phyloP scores from a whole-genome alignment of 2,888 invertebrate species.

The Idaea straminata region DNA sequence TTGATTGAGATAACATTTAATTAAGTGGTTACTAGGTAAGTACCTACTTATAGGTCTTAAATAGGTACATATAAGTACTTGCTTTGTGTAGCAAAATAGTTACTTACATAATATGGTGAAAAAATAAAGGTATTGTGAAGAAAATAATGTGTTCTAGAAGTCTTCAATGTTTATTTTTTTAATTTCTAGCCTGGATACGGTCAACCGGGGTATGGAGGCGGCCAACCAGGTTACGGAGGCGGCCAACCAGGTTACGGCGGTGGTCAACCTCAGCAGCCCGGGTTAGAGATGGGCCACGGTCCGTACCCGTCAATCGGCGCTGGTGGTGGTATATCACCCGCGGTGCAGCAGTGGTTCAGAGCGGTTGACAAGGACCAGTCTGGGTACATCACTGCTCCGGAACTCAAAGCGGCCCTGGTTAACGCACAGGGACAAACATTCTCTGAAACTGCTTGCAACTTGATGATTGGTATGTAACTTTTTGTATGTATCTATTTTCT shows the following conservation, averaged over 20 bases:
- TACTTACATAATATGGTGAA: too few relatives aligned
- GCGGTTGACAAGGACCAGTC: conserved; percentile 92
- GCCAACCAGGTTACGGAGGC: conserved; percentile 32
- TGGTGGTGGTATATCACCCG: conserved; percentile 82
- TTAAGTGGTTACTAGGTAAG: too few relatives aligned
- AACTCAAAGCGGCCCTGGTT: conserved; percentile 89
- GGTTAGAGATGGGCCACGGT: conserved; percentile 71
- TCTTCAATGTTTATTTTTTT: background rate
- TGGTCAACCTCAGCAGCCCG: conserved; percentile 34
- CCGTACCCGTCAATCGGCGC: conserved; percentile 73
- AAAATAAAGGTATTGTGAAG: too few relatives aligned
- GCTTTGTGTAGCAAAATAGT: too few relatives aligned
- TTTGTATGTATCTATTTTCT: background rate
- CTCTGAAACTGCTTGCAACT: conserved; percentile 89
- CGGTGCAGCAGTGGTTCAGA: conserved; percentile 90
- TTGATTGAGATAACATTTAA: too few relatives aligned
- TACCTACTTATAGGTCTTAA: too few relatives aligned
- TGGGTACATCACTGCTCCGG: conserved; percentile 88
- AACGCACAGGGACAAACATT: conserved; percentile 92
- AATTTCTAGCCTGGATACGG: conserved; percentile 8
- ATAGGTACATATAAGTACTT: too few relatives aligned
- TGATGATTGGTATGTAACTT: conserved; percentile 87
- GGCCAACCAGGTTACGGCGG: conserved; percentile 32
- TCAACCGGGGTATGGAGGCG: conserved; percentile 32
- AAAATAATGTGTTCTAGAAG: background rate